phyloP scores from a whole-genome alignment of 2,797 vertebrate genomes.

The Smutsia gigantea region DNA sequence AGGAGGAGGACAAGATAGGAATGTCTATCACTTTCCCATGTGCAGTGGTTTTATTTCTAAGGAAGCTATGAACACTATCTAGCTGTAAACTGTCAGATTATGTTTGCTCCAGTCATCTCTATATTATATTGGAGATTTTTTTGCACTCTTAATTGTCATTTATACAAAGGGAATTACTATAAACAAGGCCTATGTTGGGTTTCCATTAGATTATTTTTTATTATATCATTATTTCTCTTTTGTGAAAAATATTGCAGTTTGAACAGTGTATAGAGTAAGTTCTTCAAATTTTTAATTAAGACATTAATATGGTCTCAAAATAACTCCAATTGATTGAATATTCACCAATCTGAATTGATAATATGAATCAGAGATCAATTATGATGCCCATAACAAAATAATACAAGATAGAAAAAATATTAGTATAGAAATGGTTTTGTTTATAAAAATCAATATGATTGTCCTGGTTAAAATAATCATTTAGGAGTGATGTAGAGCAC shows the following conservation, averaged over 20 bases:
- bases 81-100: neutral
- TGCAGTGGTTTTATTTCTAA: neutral
- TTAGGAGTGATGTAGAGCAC: neutral
- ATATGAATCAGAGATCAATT: neutral
- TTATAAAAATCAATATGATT: neutral
- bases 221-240: neutral
- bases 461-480: neutral
- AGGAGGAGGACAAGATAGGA: neutral
- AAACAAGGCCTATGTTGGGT: neutral
- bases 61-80: neutral
- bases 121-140: neutral
- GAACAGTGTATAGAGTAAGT: neutral
- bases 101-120: neutral
- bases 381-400: neutral
- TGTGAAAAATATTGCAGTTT: neutral
- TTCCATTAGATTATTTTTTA: neutral
- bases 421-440: neutral
- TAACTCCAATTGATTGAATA: neutral
- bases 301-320: neutral
- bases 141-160: neutral
- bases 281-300: neutral
- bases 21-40: neutral
- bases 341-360: neutral
- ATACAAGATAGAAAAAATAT: neutral
- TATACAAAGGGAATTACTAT: neutral